Percentiles rank a stretch among this genome's conserved stretches.
Evolutionary conservation across 2,888 invertebrate species (phyloP).

Genomic region (Brachypterus glaber): DNA sequence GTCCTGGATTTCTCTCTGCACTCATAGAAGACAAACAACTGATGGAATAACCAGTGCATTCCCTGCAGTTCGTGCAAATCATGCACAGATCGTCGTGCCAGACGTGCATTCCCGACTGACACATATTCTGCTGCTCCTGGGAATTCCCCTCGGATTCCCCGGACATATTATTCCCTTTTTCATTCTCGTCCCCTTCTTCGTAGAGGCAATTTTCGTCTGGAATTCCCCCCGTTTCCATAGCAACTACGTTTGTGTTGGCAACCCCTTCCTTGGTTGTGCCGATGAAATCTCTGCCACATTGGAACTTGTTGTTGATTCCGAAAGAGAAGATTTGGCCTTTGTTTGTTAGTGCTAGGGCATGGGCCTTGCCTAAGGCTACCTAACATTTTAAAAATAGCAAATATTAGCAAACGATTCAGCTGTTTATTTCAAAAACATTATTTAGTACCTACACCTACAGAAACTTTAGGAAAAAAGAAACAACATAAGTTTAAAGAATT

Average conservation of each 20-base stretch:
- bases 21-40: conserved; percentile 65
- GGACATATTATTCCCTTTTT: conserved; percentile 46
- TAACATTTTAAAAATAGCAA: too few relatives aligned
- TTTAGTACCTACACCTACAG: too few relatives aligned
- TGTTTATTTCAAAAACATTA: too few relatives aligned
- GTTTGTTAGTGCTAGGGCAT: conserved; percentile 79
- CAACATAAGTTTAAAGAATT: too few relatives aligned
- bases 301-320: conserved; percentile 96
- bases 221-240: conserved; percentile 49
- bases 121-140: conserved; percentile 38
- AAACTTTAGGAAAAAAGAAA: too few relatives aligned
- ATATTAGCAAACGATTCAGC: too few relatives aligned
- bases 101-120: conserved; percentile 61
- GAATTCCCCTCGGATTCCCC: conserved; percentile 35
- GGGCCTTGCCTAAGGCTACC: conserved; percentile 92
- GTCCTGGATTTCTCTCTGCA: conserved; percentile 74
- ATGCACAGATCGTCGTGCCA: conserved; percentile 78
- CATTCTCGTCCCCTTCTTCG: conserved; percentile 46
- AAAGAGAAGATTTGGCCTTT: conserved; percentile 90
- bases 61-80: conserved; percentile 82
- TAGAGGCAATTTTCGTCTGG: conserved; percentile 44
- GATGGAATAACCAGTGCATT: conserved; percentile 88
- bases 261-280: conserved; percentile 50
- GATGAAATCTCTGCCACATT: conserved; percentile 82
- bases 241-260: conserved; percentile 31